Percentiles rank a stretch among this genome's conserved stretches.
Evolutionary conservation across 2,888 invertebrate genomes (phyloP).

Genomic region (Apamea sordens): DNA sequence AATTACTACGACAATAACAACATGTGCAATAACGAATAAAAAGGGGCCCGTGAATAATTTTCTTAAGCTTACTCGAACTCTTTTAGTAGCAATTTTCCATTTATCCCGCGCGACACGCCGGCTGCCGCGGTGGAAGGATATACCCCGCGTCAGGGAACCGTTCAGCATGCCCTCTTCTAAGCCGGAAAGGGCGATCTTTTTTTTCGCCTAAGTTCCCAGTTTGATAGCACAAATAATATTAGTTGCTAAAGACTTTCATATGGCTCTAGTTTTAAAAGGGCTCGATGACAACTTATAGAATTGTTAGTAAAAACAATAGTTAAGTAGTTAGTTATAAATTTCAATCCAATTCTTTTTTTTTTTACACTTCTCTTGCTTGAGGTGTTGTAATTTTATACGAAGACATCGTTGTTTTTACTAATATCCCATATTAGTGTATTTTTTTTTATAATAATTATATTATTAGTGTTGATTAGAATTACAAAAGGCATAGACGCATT

Average conservation of each 20-base stretch:
- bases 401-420: constrained; percentile 37
- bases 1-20: constrained; percentile 24
- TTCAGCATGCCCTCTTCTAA: constrained; percentile 92
- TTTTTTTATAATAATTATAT: background rate
- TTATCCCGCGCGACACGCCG: constrained; percentile 89
- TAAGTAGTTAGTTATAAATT: background rate
- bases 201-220: constrained; percentile 88
- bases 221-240: constrained; percentile 79
- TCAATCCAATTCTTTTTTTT: background rate
- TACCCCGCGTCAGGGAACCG: constrained; percentile 91
- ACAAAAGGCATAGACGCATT: constrained; percentile 35
- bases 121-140: constrained; percentile 92
- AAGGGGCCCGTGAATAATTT: constrained; percentile 48
- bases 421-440: constrained; percentile 10
- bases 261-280: constrained; percentile 10
- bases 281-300: constrained; percentile 19
- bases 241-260: constrained; percentile 64
- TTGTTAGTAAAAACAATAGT: constrained; percentile 39
- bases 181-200: constrained; percentile 92
- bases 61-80: constrained; percentile 93
- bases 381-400: background rate
- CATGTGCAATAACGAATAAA: constrained; percentile 44
- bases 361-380: background rate
- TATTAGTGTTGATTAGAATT: constrained; percentile 9
- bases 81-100: constrained; percentile 93